Evolutionary conservation across 2,113 vertebrate species (phyloP).

Genomic region (Burhinus oedicnemus): DNA sequence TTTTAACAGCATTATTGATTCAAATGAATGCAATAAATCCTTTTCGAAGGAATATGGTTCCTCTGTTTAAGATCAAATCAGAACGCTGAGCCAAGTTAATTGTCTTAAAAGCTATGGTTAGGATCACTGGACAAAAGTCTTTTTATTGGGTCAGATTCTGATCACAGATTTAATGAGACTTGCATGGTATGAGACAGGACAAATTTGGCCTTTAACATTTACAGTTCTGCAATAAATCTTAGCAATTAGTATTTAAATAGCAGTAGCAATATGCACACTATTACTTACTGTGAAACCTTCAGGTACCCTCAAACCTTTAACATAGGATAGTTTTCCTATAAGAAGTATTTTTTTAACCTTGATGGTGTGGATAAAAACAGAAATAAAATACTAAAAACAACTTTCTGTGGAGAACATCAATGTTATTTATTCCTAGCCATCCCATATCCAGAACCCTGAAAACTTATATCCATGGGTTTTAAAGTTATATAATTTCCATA

Average conservation of each 20-base stretch:
- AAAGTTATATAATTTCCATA: not conserved
- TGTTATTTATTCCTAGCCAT: not conserved
- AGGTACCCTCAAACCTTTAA: not conserved
- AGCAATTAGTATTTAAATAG: not conserved
- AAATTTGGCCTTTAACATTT: not conserved
- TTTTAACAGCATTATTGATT: constrained; percentile 20
- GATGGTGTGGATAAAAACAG: not conserved
- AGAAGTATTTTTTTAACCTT: not conserved
- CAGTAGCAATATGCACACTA: not conserved
- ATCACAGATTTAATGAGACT: not conserved
- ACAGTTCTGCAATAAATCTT: not conserved
- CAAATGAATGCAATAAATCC: constrained; percentile 21
- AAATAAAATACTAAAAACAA: not conserved
- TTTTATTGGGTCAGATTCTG: not conserved
- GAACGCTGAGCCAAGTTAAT: constrained; percentile 20
- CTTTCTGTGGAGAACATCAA: not conserved
- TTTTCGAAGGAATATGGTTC: not conserved
- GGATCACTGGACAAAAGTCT: not conserved
- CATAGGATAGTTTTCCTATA: not conserved
- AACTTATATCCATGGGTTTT: not conserved
- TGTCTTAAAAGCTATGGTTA: constrained; percentile 25
- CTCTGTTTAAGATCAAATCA: constrained; percentile 29
- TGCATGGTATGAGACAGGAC: not conserved
- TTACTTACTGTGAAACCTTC: not conserved
- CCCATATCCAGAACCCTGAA: not conserved